Percentiles rank a stretch among this genome's conserved stretches.
These are phyloP conservation scores for Amblyjoppa proteus DNA, from an alignment of 2,888 invertebrate species.

Conservation along the genomic window DNA sequence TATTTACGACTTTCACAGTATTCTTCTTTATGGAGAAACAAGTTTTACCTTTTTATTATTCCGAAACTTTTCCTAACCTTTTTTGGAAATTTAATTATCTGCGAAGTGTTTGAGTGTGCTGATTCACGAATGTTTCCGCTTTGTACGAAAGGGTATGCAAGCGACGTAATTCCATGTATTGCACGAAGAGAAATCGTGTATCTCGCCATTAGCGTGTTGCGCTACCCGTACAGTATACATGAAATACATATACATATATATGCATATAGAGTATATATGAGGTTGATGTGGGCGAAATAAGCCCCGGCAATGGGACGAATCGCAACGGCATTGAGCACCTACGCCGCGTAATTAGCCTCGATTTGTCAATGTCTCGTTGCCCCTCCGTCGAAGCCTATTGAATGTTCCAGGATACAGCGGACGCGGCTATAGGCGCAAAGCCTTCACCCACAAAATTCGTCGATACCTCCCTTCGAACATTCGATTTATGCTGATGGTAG, in stretches of 20 bases:
- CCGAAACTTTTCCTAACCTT: too few relatives aligned
- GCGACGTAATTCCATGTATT: constrained; percentile 29
- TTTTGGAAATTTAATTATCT: too few relatives aligned
- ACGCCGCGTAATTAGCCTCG: constrained; percentile 68
- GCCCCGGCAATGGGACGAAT: constrained; percentile 29
- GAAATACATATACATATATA: neutral
- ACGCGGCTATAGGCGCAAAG: constrained; percentile 40
- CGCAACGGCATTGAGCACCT: constrained; percentile 25
- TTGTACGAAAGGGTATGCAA: neutral
- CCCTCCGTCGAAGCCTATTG: constrained; percentile 62
- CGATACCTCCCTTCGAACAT: constrained; percentile 1
- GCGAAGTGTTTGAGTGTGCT: neutral
- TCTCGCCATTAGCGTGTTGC: constrained; percentile 62
- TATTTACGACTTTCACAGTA: too few relatives aligned
- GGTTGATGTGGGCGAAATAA: constrained; percentile 47
- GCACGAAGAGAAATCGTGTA: constrained; percentile 49
- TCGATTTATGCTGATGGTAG: constrained; percentile 9
- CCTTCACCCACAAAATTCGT: constrained; percentile 39
- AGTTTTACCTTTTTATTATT: too few relatives aligned
- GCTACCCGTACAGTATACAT: neutral
- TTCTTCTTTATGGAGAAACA: too few relatives aligned
- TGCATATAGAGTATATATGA: neutral
- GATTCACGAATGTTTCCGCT: neutral
- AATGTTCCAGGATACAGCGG: constrained; percentile 60
- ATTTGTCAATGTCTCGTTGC: constrained; percentile 73